phyloP scores from a whole-genome alignment of 2,888 invertebrate genomes.

The Leptinotarsa haldemani region DNA sequence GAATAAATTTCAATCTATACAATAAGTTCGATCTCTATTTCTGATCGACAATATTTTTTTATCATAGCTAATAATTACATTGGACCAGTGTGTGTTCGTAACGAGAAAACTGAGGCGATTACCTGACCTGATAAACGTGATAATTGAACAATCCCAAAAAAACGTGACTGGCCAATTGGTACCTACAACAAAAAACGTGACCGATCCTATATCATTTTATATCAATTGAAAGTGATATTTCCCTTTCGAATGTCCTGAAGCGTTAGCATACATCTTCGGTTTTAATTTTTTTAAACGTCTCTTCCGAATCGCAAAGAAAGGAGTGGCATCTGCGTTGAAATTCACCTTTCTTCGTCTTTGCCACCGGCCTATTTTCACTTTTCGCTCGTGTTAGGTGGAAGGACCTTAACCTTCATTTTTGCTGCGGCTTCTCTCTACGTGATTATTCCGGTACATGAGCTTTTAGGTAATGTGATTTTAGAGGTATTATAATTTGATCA shows the following conservation, averaged over 20 bases:
- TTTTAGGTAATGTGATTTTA: background rate
- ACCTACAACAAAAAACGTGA: conserved; percentile 5
- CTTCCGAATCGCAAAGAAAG: conserved; percentile 5
- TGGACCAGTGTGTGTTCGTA: background rate
- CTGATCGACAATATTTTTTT: background rate
- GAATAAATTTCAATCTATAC: too few species aligned
- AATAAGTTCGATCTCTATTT: too few species aligned
- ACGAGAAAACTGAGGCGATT: background rate
- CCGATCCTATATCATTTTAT: background rate
- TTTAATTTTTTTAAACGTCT: background rate
- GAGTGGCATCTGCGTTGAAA: conserved; percentile 6
- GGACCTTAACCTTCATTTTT: conserved; percentile 34
- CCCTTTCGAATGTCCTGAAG: conserved; percentile 16
- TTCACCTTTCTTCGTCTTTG: conserved; percentile 22
- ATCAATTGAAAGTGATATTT: conserved; percentile 20
- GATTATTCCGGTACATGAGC: conserved; percentile 3
- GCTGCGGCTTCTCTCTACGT: conserved; percentile 13
- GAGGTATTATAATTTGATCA: conserved; percentile 1
- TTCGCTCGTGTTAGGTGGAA: conserved; percentile 11
- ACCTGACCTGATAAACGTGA: background rate
- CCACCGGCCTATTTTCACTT: conserved; percentile 30
- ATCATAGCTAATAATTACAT: background rate
- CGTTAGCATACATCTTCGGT: background rate
- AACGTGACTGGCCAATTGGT: background rate
- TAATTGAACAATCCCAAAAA: conserved; percentile 15